These are phyloP conservation scores for Apocrypta bakeri DNA, from an alignment of 1,140 invertebrate species.

Conservation along the genomic window DNA sequence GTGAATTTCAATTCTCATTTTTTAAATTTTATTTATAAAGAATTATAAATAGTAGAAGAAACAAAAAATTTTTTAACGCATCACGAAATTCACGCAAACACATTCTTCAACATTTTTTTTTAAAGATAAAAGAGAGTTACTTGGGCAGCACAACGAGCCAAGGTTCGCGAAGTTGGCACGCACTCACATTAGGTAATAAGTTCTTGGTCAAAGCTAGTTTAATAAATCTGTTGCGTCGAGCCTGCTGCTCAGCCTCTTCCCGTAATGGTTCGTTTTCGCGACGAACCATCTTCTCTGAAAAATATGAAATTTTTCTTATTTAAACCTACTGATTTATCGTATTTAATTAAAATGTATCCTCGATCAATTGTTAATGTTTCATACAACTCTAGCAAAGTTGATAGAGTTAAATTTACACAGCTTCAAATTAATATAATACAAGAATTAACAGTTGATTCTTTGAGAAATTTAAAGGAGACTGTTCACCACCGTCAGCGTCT, in stretches of 20 bases:
- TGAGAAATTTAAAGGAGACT: not conserved
- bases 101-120: slow-evolving; percentile 7
- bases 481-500: slow-evolving; percentile 35
- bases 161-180: slow-evolving; percentile 45
- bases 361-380: too few relatives aligned
- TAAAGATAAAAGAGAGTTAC: slow-evolving; percentile 43
- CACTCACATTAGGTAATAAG: slow-evolving; percentile 43
- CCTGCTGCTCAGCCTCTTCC: slow-evolving; percentile 53
- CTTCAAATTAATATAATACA: too few relatives aligned
- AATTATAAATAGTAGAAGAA: not conserved
- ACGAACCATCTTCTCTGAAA: slow-evolving; percentile 44
- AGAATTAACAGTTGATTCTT: not conserved
- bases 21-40: slow-evolving; percentile 31
- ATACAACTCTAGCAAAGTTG: too few relatives aligned
- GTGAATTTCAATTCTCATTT: not conserved
- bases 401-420: too few relatives aligned
- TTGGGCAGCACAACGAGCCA: slow-evolving; percentile 45
- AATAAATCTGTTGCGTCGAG: slow-evolving; percentile 44
- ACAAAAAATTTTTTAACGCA: not conserved
- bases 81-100: not conserved
- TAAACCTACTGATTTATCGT: too few relatives aligned
- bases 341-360: too few relatives aligned
- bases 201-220: slow-evolving; percentile 44
- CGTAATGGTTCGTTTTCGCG: slow-evolving; percentile 52
- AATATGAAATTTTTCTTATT: not conserved